Evolutionary conservation across 1,140 invertebrate genomes (phyloP), one percentile per base, ranked within the genome.

Genomic region (Orchesella cincta): DNA sequence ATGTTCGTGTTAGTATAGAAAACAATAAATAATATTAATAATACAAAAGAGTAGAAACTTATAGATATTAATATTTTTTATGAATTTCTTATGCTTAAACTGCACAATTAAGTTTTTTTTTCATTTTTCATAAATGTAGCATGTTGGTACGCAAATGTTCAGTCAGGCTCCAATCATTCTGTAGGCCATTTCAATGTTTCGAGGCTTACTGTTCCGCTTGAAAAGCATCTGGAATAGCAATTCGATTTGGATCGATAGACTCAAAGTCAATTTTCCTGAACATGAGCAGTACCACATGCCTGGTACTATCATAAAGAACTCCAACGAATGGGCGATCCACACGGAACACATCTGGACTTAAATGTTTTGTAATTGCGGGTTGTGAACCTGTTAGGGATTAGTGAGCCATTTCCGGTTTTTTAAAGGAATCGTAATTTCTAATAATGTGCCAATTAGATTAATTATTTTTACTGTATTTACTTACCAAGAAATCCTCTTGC

Each of bases 251-350:
- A 33, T 67, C 62, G 12, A 31, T 67, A 29, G 62, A 67, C 23
- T 67, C 62, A 67, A 67, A 67, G 31, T 67, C 62, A 16, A 67
- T 67, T 76, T 78, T 78, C 23, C 76, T 39, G 36, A 78, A 78
- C 34, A 67, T 67, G 20, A 62, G 34, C 8, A 78, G 23, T 0
- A 78, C 64, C 26, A 78, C 20, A 36, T 74, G 70, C 8, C 73
- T 26, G 23, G 62, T 39, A 29, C 62, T 72, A 74, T 78, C 77
- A 35, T 75, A 78, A 1, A 78, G 26, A 26, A 78, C 64, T 0
- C 57, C 73, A 23, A 78, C 33, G 26, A 78, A 78, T 14, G 77
- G 77, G 51, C 73, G 31, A 29, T 78, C 74, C 8, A 75, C 39
- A 12, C 73, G 35, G 54, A 78, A 78, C 20, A 57, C 39, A n/a